Conservation (phyloP, 2,113 vertebrate genomes). For the Gracilinanus agilis region DNA sequence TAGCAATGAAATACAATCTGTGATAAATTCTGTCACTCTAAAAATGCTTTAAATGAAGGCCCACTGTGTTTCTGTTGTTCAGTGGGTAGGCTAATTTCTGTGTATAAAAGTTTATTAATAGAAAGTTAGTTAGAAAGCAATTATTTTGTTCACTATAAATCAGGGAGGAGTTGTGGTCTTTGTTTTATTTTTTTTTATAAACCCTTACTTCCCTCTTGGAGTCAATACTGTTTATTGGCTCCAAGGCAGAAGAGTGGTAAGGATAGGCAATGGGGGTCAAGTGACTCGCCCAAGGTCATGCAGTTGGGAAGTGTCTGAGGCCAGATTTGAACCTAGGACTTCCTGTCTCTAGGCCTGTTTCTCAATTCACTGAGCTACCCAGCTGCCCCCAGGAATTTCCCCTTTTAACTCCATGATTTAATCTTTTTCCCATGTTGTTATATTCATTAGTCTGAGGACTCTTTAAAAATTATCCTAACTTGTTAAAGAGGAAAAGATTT, state of each 20-base stretch:
- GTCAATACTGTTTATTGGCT: too few relatives aligned
- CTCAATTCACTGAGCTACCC: too few relatives aligned
- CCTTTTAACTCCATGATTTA: neutral
- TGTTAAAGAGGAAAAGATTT: neutral
- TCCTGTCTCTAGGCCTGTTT: too few relatives aligned
- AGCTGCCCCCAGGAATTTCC: too few relatives aligned
- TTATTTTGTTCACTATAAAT: neutral
- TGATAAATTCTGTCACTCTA: neutral
- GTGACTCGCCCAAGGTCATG: too few relatives aligned
- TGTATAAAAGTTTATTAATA: too few relatives aligned
- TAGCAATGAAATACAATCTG: neutral
- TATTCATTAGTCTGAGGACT: neutral
- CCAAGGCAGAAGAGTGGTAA: too few relatives aligned
- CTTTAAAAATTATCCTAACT: neutral
- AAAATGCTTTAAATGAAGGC: neutral
- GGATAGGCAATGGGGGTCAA: too few relatives aligned
- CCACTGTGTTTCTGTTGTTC: neutral
- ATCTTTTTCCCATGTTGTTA: neutral
- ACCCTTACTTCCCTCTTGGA: too few relatives aligned
- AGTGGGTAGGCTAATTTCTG: neutral
- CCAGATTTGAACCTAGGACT: too few relatives aligned
- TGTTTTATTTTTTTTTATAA: too few relatives aligned
- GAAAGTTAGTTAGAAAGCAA: neutral
- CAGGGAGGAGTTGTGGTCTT: neutral
- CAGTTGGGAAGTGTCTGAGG: too few relatives aligned